Evolutionary conservation across 2,797 vertebrate genomes (phyloP).

Genomic region (Clarias laeviceps): DNA sequence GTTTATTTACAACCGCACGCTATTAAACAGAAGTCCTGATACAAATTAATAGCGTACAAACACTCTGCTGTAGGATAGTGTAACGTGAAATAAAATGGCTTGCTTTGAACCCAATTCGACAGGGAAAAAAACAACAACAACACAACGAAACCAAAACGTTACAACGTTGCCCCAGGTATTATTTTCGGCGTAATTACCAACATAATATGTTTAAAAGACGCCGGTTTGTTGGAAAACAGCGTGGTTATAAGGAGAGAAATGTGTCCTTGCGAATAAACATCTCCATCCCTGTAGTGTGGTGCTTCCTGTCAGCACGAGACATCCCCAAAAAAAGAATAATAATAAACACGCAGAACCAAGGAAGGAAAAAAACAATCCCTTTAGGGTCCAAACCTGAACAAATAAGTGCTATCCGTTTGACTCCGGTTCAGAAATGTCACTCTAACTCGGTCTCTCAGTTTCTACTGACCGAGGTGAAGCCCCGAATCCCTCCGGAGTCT

Average conservation of each 20-base stretch:
- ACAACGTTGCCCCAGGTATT: background rate
- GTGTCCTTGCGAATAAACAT: background rate
- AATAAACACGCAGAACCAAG: background rate
- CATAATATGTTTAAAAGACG: background rate
- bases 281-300: background rate
- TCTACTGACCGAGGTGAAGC: background rate
- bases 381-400: background rate
- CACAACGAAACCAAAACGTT: background rate
- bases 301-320: background rate
- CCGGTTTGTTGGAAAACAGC: background rate
- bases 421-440: background rate
- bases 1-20: background rate
- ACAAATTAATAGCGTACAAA: background rate
- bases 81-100: background rate
- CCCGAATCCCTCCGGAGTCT: background rate
- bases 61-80: background rate
- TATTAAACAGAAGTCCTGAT: background rate
- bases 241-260: background rate
- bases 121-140: background rate
- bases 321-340: background rate
- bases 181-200: too few relatives aligned
- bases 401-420: background rate
- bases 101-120: background rate
- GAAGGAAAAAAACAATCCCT: background rate
- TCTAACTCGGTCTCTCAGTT: background rate